Conservation (phyloP, 64 coral and sea anemone species). For the Stylophora pistillata region DNA sequence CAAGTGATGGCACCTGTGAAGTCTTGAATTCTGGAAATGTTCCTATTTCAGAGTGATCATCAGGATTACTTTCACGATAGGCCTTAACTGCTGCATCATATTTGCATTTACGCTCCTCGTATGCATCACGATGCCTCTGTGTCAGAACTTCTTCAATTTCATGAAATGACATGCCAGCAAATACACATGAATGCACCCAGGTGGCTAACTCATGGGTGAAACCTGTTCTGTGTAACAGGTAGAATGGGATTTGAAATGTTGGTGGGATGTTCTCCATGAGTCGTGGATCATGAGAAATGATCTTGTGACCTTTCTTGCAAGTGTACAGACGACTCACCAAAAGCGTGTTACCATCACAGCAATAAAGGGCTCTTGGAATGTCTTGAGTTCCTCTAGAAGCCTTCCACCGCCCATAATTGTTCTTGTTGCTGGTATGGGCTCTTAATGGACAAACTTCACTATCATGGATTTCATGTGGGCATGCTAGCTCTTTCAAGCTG, state of each 20-base stretch:
- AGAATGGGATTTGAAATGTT: slow-evolving; percentile 55
- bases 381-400: slow-evolving; percentile 39
- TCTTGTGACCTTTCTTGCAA: slow-evolving; percentile 38
- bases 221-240: slow-evolving; percentile 64
- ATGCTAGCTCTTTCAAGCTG: slow-evolving; percentile 5
- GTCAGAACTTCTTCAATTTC: slow-evolving; percentile 49
- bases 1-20: slow-evolving; percentile 55
- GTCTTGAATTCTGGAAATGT: slow-evolving; percentile 65
- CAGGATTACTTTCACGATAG: slow-evolving; percentile 30
- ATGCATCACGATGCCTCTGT: slow-evolving; percentile 51
- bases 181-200: slow-evolving; percentile 37
- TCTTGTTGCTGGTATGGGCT: slow-evolving; percentile 35
- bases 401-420: slow-evolving; percentile 30
- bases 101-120: slow-evolving; percentile 47
- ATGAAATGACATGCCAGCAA: slow-evolving; percentile 52
- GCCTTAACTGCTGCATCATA: slow-evolving; percentile 36
- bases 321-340: slow-evolving; percentile 45
- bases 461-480: slow-evolving; percentile 39
- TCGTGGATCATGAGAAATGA: slow-evolving; percentile 63
- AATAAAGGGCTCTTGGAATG: slow-evolving; percentile 25
- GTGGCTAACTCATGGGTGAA: slow-evolving; percentile 59
- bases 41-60: background rate
- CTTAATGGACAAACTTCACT: slow-evolving; percentile 19
- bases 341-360: slow-evolving; percentile 34
- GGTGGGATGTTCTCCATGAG: slow-evolving; percentile 55